Evolutionary conservation across 2,888 invertebrate species (phyloP).

Genomic region (Hemistola chrysoprasaria): DNA sequence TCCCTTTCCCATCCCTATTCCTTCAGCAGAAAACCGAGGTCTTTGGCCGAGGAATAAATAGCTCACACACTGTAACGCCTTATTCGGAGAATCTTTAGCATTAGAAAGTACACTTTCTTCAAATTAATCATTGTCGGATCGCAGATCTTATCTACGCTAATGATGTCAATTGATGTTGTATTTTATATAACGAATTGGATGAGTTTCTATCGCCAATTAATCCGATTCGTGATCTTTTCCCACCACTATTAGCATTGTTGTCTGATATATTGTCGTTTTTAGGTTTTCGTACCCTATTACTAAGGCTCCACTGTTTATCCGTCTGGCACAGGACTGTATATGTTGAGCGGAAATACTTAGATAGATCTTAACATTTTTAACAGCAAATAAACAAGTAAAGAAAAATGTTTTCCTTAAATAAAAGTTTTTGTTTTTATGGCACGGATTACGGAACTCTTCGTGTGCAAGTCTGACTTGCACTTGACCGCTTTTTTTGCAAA

Average conservation of each 20-base stretch:
- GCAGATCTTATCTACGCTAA: constrained; percentile 26
- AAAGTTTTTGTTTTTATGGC: no score
- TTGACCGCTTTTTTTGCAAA: no score
- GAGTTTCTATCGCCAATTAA: constrained; percentile 7
- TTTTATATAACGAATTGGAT: no score
- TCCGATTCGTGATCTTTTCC: constrained; percentile 1
- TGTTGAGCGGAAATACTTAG: no score
- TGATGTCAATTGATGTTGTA: constrained; percentile 25
- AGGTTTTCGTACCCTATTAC: no score
- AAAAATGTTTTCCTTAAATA: no score
- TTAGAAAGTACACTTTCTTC: constrained; percentile 28
- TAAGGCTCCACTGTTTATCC: no score
- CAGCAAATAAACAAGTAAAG: no score
- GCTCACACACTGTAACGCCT: constrained; percentile 17
- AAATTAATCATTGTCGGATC: constrained; percentile 26
- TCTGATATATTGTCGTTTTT: constrained; percentile 30
- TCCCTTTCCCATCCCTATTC: constrained; percentile 15
- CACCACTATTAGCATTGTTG: constrained; percentile 10
- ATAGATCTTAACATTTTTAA: no score
- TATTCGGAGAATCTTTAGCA: constrained; percentile 25
- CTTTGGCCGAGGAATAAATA: constrained; percentile 26
- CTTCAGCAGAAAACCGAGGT: constrained; percentile 26
- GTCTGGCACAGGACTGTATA: no score
- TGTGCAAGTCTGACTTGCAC: no score
- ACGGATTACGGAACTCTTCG: no score